Conservation (phyloP, 1,140 invertebrate genomes). For the Polyergus mexicanus region DNA sequence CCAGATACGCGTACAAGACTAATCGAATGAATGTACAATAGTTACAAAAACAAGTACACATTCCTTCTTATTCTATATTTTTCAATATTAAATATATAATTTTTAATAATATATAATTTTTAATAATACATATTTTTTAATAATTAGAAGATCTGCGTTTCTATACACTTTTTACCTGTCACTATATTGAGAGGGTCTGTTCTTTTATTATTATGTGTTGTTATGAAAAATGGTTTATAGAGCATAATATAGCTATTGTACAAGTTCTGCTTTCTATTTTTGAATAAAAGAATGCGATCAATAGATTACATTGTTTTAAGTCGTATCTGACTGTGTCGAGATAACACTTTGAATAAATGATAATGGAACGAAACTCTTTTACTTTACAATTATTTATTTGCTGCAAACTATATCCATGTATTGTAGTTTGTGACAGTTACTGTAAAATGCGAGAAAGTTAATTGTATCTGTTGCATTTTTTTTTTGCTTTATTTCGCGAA, state of each 20-base stretch:
- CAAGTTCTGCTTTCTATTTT: not conserved
- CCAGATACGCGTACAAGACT: slow-evolving; percentile 1
- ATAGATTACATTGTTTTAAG: not conserved
- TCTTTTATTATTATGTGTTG: not conserved
- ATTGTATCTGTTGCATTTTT: not conserved
- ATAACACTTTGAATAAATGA: not conserved
- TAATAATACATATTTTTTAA: slow-evolving; percentile 10
- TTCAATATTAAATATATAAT: not conserved
- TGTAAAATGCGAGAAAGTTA: not conserved
- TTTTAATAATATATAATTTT: too few species aligned
- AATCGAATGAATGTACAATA: not conserved
- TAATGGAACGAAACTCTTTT: not conserved
- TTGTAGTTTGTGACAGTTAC: not conserved
- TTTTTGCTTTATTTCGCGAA: not conserved
- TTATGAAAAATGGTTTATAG: not conserved
- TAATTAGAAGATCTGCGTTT: not conserved
- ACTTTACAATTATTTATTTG: not conserved
- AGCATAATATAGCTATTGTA: not conserved
- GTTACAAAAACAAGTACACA: not conserved
- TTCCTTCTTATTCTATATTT: not conserved
- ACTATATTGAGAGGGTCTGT: not conserved
- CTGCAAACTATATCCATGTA: not conserved
- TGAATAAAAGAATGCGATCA: not conserved
- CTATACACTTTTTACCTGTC: not conserved
- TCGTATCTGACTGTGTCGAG: not conserved